Percentiles rank a stretch among this genome's conserved stretches.
These are phyloP conservation scores for Phyto melanocephala DNA, from an alignment of 2,888 invertebrate genomes.

Conservation along the genomic window DNA sequence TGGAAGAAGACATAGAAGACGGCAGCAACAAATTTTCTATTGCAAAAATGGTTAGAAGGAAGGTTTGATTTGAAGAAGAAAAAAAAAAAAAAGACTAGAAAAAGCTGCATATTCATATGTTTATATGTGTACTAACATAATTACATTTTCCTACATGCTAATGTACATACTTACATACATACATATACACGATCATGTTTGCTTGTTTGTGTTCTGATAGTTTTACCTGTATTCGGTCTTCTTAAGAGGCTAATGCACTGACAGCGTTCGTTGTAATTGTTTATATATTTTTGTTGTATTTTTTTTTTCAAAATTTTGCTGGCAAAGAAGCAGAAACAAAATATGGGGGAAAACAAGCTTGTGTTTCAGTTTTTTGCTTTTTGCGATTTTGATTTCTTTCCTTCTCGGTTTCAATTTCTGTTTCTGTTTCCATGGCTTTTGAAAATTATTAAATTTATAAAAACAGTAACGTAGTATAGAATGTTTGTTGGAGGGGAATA, in stretches of 20 bases:
- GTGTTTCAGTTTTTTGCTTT: slow-evolving; percentile 26
- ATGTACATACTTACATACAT: no score
- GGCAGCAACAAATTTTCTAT: not conserved
- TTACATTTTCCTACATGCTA: no score
- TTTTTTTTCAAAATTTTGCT: slow-evolving; percentile 34
- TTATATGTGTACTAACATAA: not conserved
- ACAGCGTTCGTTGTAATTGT: slow-evolving; percentile 43
- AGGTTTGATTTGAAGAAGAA: not conserved
- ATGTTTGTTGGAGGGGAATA: not conserved
- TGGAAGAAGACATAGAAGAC: slow-evolving; percentile 40
- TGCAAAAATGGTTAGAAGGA: slow-evolving; percentile 27
- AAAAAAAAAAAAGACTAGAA: not conserved
- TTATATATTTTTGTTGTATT: not conserved
- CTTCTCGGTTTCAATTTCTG: slow-evolving; percentile 50
- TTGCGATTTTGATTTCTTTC: slow-evolving; percentile 47
- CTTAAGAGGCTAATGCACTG: slow-evolving; percentile 61
- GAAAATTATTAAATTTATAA: slow-evolving; percentile 10
- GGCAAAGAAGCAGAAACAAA: slow-evolving; percentile 41
- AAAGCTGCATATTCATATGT: slow-evolving; percentile 26
- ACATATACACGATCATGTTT: no score
- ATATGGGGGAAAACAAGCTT: slow-evolving; percentile 53
- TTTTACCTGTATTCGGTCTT: slow-evolving; percentile 38
- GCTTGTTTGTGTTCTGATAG: not conserved
- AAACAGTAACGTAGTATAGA: slow-evolving; percentile 3
- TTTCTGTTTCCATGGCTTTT: slow-evolving; percentile 52